Evolutionary conservation across 2,888 invertebrate genomes (phyloP), one percentile per base, ranked within the genome.

Genomic region (Hirtodrosophila trivittata): DNA sequence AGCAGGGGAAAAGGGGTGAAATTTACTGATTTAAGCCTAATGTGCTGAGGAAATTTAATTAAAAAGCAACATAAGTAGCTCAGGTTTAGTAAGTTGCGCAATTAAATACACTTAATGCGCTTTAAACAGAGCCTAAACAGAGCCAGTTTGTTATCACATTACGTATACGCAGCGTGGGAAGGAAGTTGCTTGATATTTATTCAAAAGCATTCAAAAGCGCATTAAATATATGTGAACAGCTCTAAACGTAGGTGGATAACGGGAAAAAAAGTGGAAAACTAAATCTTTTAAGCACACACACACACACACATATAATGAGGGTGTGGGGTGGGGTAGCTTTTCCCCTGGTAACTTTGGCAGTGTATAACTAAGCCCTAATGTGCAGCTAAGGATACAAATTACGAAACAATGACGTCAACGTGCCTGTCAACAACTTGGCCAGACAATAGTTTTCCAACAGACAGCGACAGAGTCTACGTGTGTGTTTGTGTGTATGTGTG

Each of bases 401-500:
- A 78, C 82, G 56, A 82, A 82, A 82, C 82, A 82, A 82, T 82
- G 87, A 82, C 86, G 80, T 80, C 82, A 87, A 87, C 87, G 87
- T 86, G 82, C 87, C 80, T 87, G 86, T 87, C 87, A 82, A 86
- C 87, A 87, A 85, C 83, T 82, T 77, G 84, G 73, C 67, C 86
- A 87, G 80, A 81, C 86, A 81, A 81, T 87, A 81, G 87, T 85
- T 87, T 63, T 62, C 47, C 86, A 59, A 64, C 62, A 62, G 66
- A 62, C 63, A 68, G 49, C 14, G 45, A 47, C 54, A 55, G 45
- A 9, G 12, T 50, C 51, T 13, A 2, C 46, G 37, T 28, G 16
- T 14, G 18, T 14, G 26, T 16, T 14, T 10, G 42, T 7, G 28
- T 28, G 28, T 28, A 9, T 28, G 18, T 21, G 18, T 21, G 47